phyloP scores from a whole-genome alignment of 2,113 vertebrate genomes.

The Xiphophorus hellerii region DNA sequence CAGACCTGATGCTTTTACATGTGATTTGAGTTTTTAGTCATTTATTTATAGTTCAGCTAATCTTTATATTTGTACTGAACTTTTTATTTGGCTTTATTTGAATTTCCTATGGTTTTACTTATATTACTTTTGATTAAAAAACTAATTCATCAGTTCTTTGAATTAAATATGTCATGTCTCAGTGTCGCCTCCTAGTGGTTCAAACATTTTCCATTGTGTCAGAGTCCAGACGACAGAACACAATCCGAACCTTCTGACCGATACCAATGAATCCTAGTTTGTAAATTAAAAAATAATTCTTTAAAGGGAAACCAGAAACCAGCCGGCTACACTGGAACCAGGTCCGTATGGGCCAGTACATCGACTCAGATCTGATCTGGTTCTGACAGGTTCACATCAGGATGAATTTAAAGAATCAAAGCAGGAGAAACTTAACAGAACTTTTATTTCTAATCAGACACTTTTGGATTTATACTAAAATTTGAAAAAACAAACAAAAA shows the following conservation, averaged over 20 bases:
- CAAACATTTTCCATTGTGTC: not conserved
- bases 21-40: too few relatives aligned
- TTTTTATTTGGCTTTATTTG: too few relatives aligned
- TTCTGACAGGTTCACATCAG: not conserved
- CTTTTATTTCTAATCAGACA: not conserved
- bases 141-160: too few relatives aligned
- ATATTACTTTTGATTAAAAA: too few relatives aligned
- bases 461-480: not conserved
- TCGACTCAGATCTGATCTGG: too few relatives aligned
- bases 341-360: not conserved
- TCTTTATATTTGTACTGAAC: too few relatives aligned
- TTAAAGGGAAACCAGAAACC: too few relatives aligned
- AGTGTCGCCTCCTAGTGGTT: not conserved
- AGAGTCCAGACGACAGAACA: not conserved
- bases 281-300: not conserved
- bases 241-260: not conserved
- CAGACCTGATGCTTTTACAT: too few relatives aligned
- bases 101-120: too few relatives aligned
- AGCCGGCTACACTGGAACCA: not conserved
- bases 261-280: not conserved
- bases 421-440: not conserved
- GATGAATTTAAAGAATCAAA: not conserved
- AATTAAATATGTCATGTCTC: not conserved
- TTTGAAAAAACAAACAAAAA: not conserved
- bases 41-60: too few relatives aligned